Conservation (phyloP, 2,888 invertebrate genomes). For the Nebria salina region DNA sequence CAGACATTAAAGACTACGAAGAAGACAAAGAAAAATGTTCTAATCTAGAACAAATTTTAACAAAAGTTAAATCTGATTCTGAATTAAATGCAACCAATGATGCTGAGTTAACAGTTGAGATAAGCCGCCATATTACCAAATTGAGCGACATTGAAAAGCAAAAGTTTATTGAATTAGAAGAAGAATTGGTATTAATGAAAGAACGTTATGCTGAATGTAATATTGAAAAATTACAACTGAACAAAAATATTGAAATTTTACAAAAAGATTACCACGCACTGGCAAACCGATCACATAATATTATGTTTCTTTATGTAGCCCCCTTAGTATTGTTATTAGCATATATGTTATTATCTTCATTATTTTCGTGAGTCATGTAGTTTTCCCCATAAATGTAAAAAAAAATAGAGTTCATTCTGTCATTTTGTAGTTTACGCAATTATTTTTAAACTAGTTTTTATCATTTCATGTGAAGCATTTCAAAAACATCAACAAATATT, state of each 20-base stretch:
- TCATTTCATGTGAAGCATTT: neutral
- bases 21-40: constrained; percentile 48
- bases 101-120: constrained; percentile 15
- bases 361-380: constrained; percentile 69
- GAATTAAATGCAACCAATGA: constrained; percentile 10
- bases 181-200: constrained; percentile 78
- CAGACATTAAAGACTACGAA: constrained; percentile 48
- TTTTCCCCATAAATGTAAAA: neutral
- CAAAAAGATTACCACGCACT: constrained; percentile 69
- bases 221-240: constrained; percentile 70
- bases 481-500: neutral
- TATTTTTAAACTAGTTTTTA: neutral
- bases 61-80: constrained; percentile 28
- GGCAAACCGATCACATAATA: constrained; percentile 69
- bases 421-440: neutral
- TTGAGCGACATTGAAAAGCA: constrained; percentile 55
- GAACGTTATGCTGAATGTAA: constrained; percentile 75
- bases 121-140: constrained; percentile 17
- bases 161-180: constrained; percentile 72
- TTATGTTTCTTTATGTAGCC: constrained; percentile 68
- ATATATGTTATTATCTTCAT: constrained; percentile 70
- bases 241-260: constrained; percentile 69
- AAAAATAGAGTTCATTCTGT: neutral
- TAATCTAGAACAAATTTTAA: constrained; percentile 43
- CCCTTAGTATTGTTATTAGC: constrained; percentile 69